phyloP scores from a whole-genome alignment of 2,797 vertebrate genomes.

The Myiotriccus ornatus region DNA sequence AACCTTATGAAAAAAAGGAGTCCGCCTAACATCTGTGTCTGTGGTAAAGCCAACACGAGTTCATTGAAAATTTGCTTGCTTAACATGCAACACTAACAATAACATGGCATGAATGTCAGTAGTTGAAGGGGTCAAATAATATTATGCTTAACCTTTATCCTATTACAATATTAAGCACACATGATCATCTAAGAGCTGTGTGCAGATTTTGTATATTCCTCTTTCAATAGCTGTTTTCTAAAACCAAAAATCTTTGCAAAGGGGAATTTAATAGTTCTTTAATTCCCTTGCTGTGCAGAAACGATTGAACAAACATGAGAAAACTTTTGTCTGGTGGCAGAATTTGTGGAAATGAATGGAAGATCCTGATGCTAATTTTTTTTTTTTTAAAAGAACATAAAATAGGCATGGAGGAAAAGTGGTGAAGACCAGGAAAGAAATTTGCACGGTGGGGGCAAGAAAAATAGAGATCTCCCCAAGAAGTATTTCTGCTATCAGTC shows the following conservation, averaged over 20 bases:
- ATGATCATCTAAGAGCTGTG: conserved; percentile 37
- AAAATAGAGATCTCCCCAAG: not conserved
- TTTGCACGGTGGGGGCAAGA: not conserved
- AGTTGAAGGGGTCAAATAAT: conserved; percentile 73
- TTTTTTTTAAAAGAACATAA: not conserved
- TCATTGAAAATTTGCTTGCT: conserved; percentile 81
- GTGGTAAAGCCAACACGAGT: conserved; percentile 83
- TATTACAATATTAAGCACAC: conserved; percentile 65
- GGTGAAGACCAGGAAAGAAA: not conserved
- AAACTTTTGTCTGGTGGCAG: not conserved
- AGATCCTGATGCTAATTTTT: not conserved
- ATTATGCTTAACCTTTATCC: conserved; percentile 73
- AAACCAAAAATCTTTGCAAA: not conserved
- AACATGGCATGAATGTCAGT: conserved; percentile 73
- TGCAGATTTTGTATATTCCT: conserved; percentile 6
- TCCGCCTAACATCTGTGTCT: conserved; percentile 81
- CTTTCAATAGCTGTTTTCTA: conserved; percentile 35
- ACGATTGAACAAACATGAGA: not conserved
- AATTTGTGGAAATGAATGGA: not conserved
- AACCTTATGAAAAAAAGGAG: conserved; percentile 86
- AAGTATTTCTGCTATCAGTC: not conserved
- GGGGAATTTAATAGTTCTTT: not conserved
- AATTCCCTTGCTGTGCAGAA: not conserved
- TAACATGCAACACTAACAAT: conserved; percentile 75
- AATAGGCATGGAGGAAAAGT: not conserved